These are phyloP conservation scores for Dasysyrphus albostriatus DNA, from an alignment of 2,888 invertebrate species.

Conservation along the genomic window DNA sequence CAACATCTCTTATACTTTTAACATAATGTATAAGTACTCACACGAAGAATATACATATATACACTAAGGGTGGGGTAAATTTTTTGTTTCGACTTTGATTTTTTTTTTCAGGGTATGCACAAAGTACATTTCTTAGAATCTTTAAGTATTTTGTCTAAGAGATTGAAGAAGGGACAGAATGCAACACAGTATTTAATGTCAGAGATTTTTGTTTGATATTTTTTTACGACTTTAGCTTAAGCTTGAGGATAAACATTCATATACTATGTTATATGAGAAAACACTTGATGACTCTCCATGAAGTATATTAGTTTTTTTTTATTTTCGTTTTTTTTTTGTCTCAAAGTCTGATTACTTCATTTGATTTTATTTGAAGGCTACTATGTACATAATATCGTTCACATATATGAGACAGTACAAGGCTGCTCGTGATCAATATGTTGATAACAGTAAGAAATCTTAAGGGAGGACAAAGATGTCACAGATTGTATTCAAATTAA, in stretches of 20 bases:
- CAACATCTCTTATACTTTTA: no score
- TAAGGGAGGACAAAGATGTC: conserved; percentile 30
- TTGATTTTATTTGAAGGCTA: conserved; percentile 46
- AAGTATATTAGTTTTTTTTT: conserved; percentile 49
- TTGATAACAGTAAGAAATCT: conserved; percentile 20
- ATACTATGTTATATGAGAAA: background rate
- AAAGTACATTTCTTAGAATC: background rate
- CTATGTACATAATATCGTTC: conserved; percentile 18
- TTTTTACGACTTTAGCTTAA: conserved; percentile 60
- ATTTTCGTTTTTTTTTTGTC: background rate
- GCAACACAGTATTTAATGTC: conserved; percentile 47
- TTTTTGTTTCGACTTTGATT: conserved; percentile 37
- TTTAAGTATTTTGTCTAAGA: conserved; percentile 25
- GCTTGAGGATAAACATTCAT: conserved; percentile 30
- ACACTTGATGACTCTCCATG: conserved; percentile 32
- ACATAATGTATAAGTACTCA: no score
- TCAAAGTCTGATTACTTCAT: conserved; percentile 56
- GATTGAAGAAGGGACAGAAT: background rate
- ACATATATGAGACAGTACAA: conserved; percentile 8
- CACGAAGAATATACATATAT: no score
- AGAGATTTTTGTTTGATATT: conserved; percentile 61
- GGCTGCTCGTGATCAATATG: conserved; percentile 36
- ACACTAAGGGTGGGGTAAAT: no score
- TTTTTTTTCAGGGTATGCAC: background rate
- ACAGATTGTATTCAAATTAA: conserved; percentile 62